Evolutionary conservation across 2,113 vertebrate species (phyloP).

Genomic region (Climacteris rufus): DNA sequence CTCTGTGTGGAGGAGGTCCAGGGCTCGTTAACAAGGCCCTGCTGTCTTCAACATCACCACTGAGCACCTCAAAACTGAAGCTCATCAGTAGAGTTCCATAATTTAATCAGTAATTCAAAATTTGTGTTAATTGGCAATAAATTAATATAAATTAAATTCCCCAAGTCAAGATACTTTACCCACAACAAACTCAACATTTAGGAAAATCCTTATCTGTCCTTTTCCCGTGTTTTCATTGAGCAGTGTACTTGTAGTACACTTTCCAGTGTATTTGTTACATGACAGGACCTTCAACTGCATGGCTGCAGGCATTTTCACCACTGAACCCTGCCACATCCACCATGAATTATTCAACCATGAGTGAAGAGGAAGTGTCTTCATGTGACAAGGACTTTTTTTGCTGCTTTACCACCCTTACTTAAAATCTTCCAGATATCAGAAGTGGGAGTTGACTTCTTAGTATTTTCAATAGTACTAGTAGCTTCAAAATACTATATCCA

Average conservation of each 20-base stretch:
- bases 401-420: neutral
- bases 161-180: neutral
- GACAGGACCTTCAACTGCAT: neutral
- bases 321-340: neutral
- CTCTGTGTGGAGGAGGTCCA: neutral
- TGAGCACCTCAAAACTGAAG: neutral
- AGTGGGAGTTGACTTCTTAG: neutral
- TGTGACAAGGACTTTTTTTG: neutral
- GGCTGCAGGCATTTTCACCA: neutral
- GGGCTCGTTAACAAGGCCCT: neutral
- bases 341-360: neutral
- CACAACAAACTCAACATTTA: neutral
- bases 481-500: neutral
- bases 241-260: no score
- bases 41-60: rapidly evolving
- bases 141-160: neutral
- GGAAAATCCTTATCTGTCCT: neutral
- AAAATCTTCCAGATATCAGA: neutral
- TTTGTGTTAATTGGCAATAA: neutral
- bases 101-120: neutral
- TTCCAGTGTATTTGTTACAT: neutral
- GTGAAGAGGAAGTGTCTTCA: neutral
- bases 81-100: neutral
- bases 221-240: neutral
- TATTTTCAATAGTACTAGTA: neutral